Conservation (phyloP, 2,113 vertebrate genomes). For the Myiagra hebetior region DNA sequence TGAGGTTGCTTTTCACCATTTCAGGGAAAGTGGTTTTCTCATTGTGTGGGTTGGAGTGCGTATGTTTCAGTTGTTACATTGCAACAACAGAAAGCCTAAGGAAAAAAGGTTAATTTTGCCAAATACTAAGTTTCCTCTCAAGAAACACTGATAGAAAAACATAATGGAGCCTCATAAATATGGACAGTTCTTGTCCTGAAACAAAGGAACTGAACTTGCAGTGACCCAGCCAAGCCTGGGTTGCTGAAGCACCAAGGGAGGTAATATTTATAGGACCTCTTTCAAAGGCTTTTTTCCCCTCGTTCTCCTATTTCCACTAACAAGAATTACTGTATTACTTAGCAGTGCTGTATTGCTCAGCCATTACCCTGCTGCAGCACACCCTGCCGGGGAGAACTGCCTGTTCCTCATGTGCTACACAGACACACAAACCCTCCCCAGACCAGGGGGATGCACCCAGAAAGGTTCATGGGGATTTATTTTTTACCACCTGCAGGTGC, state of each 20-base stretch:
- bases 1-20: not conserved
- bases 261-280: not conserved
- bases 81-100: not conserved
- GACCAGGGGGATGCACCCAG: not conserved
- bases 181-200: not conserved
- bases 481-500: not conserved
- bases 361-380: not conserved
- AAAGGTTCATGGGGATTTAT: not conserved
- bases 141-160: not conserved
- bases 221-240: not conserved
- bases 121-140: not conserved
- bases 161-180: not conserved
- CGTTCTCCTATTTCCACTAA: not conserved
- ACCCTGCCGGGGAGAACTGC: not conserved
- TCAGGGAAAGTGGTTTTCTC: not conserved
- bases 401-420: not conserved
- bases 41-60: fast-evolving
- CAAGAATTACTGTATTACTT: not conserved
- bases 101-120: not conserved
- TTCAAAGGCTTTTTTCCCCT: not conserved
- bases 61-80: not conserved
- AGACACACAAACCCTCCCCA: not conserved
- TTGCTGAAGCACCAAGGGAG: not conserved
- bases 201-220: not conserved
- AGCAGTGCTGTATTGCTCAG: not conserved